Conservation (phyloP, 2,888 invertebrate species). For the Trachelus troglodyta region DNA sequence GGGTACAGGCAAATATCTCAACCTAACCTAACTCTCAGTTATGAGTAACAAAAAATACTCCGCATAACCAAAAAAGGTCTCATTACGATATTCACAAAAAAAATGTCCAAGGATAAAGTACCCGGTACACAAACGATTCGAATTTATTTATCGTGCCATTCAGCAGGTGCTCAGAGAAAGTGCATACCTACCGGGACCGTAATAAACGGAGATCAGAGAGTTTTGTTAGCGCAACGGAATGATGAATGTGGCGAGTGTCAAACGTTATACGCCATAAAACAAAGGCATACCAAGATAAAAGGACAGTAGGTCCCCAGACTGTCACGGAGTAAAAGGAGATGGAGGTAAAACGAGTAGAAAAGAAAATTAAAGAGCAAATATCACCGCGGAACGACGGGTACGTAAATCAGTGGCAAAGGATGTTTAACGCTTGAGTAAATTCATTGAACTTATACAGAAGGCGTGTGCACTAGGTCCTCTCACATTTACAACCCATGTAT, state of each 20-base stretch:
- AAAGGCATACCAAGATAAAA: too few species aligned
- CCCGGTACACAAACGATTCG: neutral
- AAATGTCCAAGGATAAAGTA: neutral
- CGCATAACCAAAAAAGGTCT: neutral
- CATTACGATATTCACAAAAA: neutral
- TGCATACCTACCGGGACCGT: neutral
- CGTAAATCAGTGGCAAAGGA: neutral
- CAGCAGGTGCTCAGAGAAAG: neutral
- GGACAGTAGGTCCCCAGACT: too few species aligned
- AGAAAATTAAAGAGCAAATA: too few species aligned
- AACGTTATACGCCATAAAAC: too few species aligned
- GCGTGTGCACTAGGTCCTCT: neutral
- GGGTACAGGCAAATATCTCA: neutral
- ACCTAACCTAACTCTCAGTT: neutral
- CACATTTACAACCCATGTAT: conserved; percentile 2
- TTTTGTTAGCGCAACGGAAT: too few species aligned
- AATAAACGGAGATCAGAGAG: too few species aligned
- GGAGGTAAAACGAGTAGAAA: too few species aligned
- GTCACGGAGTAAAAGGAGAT: too few species aligned
- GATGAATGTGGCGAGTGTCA: too few species aligned
- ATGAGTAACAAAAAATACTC: neutral
- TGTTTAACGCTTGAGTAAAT: conserved; percentile 11
- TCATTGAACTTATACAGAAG: conserved; percentile 12
- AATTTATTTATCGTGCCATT: neutral
- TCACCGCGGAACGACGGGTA: neutral